A percentile compares a stretch with the other conserved stretches of the same genome.
These are phyloP conservation scores for Gymnopithys bicolor DNA, from an alignment of 2,797 vertebrate species.

Conservation along the genomic window DNA sequence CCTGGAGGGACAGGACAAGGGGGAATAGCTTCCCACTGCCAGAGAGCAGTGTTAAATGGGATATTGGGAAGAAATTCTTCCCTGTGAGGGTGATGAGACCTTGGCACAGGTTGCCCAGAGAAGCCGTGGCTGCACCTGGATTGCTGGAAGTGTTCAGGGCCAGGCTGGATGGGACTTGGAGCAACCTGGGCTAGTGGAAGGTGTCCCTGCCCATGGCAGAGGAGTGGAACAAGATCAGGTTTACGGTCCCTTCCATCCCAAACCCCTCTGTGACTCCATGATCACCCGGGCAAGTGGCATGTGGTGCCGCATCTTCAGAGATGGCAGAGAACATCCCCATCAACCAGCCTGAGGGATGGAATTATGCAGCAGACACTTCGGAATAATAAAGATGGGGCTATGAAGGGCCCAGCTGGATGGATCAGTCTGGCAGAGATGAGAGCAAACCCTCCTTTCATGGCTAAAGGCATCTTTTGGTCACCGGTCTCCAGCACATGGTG, in stretches of 20 bases:
- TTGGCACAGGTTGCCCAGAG: background rate
- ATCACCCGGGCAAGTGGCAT: rapidly evolving
- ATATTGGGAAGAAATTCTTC: background rate
- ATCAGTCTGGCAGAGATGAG: background rate
- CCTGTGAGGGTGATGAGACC: background rate
- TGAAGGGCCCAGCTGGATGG: background rate
- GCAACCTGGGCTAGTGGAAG: background rate
- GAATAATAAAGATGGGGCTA: background rate
- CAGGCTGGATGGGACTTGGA: background rate
- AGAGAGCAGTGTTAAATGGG: background rate
- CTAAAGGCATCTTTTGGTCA: background rate
- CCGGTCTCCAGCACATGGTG: background rate
- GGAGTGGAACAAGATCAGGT: rapidly evolving
- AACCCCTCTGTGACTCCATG: rapidly evolving
- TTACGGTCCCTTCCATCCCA: background rate
- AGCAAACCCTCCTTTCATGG: background rate
- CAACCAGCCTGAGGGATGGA: background rate
- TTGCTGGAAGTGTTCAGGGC: background rate
- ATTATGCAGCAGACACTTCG: rapidly evolving
- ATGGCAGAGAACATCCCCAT: background rate
- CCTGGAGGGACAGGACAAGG: background rate
- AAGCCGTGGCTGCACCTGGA: background rate
- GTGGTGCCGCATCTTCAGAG: rapidly evolving
- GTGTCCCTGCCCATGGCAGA: background rate
- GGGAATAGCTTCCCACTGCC: background rate